Evolutionary conservation across 2,888 invertebrate species (phyloP).

Genomic region (Endomychus coccineus): DNA sequence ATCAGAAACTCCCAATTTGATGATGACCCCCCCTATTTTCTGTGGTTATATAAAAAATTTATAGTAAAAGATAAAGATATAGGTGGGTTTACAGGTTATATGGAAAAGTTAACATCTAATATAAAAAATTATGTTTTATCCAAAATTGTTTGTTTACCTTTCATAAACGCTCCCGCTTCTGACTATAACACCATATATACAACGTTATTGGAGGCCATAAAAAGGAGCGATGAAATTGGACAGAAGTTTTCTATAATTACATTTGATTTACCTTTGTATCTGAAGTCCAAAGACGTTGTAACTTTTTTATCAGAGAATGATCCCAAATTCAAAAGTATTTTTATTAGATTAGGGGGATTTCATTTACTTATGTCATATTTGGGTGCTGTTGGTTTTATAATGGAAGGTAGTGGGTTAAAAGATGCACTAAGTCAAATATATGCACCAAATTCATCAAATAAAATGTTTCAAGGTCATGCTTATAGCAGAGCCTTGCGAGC

Average conservation of each 20-base stretch:
- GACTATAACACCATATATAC: slow-evolving; percentile 21
- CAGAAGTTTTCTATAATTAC: slow-evolving; percentile 19
- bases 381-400: slow-evolving; percentile 36
- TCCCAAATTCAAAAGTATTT: slow-evolving; percentile 31
- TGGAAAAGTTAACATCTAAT: slow-evolving; percentile 29
- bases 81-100: slow-evolving; percentile 35
- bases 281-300: slow-evolving; percentile 27
- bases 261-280: slow-evolving; percentile 17
- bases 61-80: slow-evolving; percentile 27
- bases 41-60: slow-evolving; percentile 32
- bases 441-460: slow-evolving; percentile 26
- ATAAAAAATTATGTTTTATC: slow-evolving; percentile 14
- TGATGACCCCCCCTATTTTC: no score
- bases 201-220: slow-evolving; percentile 20
- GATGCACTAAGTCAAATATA: slow-evolving; percentile 21
- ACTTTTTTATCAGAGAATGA: slow-evolving; percentile 20
- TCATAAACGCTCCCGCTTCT: slow-evolving; percentile 11
- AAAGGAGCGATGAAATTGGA: slow-evolving; percentile 18
- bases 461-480: slow-evolving; percentile 32
- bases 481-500: slow-evolving; percentile 23
- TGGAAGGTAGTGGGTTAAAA: slow-evolving; percentile 38
- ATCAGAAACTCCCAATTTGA: no score
- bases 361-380: slow-evolving; percentile 36
- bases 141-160: slow-evolving; percentile 9
- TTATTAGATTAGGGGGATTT: slow-evolving; percentile 29